A percentile compares a stretch with the other conserved stretches of the same genome.
Evolutionary conservation across 2,797 vertebrate species (phyloP).

Genomic region (Xyrichtys novacula): DNA sequence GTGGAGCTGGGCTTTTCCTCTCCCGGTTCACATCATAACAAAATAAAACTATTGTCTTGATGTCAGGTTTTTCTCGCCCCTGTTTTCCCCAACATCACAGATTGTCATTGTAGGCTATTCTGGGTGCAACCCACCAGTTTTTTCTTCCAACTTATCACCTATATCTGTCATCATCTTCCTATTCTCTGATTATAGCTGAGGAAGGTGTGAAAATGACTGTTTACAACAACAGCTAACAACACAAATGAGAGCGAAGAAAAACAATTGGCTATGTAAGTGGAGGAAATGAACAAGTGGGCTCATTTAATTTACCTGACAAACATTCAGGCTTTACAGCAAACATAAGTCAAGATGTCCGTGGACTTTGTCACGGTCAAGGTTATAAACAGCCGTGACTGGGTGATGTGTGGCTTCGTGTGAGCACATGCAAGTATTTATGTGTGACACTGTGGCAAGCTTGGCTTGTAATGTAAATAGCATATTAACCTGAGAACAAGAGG

Average conservation of each 20-base stretch:
- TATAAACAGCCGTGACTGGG: slow-evolving; percentile 14
- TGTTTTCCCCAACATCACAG: slow-evolving; percentile 59
- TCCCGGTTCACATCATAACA: slow-evolving; percentile 10
- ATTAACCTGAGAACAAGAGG: slow-evolving; percentile 36
- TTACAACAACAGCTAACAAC: slow-evolving; percentile 1
- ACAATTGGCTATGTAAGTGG: slow-evolving; percentile 5
- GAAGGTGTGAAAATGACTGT: slow-evolving; percentile 13
- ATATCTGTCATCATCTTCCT: slow-evolving; percentile 10
- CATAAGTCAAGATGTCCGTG: slow-evolving; percentile 24
- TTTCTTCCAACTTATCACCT: slow-evolving; percentile 23
- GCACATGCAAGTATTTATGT: slow-evolving; percentile 24
- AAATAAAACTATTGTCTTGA: slow-evolving; percentile 56
- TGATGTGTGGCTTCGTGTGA: slow-evolving; percentile 8
- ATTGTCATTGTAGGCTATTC: slow-evolving; percentile 60
- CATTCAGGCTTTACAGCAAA: slow-evolving; percentile 12
- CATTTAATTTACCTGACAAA: slow-evolving; percentile 40
- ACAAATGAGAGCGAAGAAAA: not conserved
- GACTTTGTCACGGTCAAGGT: slow-evolving; percentile 41
- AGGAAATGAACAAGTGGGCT: slow-evolving; percentile 1
- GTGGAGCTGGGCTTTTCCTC: slow-evolving; percentile 17
- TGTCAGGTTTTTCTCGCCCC: slow-evolving; percentile 57
- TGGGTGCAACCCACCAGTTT: slow-evolving; percentile 32
- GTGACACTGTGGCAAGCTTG: slow-evolving; percentile 18
- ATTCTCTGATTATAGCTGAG: slow-evolving; percentile 19
- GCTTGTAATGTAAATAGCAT: slow-evolving; percentile 39